Evolutionary conservation across 2,888 invertebrate species (phyloP), one percentile per base, ranked within the genome.

Genomic region (Byasa hedistus): DNA sequence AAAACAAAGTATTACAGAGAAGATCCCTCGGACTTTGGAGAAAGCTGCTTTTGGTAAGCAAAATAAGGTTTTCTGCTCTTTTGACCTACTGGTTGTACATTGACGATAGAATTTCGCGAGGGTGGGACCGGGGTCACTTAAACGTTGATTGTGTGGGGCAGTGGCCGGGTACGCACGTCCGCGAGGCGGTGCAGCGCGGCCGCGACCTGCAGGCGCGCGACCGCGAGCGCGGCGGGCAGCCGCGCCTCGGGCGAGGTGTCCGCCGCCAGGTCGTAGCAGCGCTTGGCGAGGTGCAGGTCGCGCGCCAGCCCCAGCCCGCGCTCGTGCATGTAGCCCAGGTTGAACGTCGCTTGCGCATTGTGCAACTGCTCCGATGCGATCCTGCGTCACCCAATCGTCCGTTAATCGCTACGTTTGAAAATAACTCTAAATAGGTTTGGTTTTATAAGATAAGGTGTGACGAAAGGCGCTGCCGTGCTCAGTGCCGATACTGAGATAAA

Each of bases 281-380:
- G 94, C 91, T 99, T 99, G 32, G 99, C 99, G 68, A 99, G 91
- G 91, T 99, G 98, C 79, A 98, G 94, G 91, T 99, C 96, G 65
- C 93, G 93, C 10, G 94, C 92, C 89, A 99, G 95, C 10, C 99
- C 99, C 27, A 99, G 92, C 0, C 99, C 99, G 73, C 97, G 96
- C 87, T 99, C 99, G 87, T 99, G 99, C 99, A 99, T 99, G 87
- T 99, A 99, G 27, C 98, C 99, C 71, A 99, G 93, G 91, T 99
- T 99, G 87, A 99, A 99, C 95, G 99, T 98, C 5, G 99, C 99
- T 84, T 99, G 98, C 0, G 99, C 98, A 85, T 97, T 98, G 83
- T 97, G 96, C 75, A 98, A 98, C 78, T 97, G 97, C 71, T 99
- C 99, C 0, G 97, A 96, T 0, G 98, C 98, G 74, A 96, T 93